Conservation (phyloP, 2,888 invertebrate species). For the Linnaemya tessellans region DNA sequence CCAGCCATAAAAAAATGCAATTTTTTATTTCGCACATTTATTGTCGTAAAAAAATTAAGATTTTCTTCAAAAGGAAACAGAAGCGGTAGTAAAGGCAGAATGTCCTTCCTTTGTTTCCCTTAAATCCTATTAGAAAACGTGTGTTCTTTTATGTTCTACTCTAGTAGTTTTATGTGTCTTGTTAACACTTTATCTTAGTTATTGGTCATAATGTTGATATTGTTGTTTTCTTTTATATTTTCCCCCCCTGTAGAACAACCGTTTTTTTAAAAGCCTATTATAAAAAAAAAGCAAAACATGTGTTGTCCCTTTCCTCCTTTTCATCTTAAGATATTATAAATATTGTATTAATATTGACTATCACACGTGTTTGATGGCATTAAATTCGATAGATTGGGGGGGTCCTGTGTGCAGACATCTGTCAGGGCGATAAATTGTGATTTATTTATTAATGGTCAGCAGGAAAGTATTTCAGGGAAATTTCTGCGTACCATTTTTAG, state of each 20-base stretch:
- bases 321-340: conserved; percentile 25
- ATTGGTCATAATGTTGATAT: conserved; percentile 61
- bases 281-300: conserved; percentile 43
- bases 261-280: conserved; percentile 33
- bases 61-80: conserved; percentile 42
- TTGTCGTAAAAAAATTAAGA: conserved; percentile 69
- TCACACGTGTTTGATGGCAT: conserved; percentile 71
- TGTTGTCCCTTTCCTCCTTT: conserved; percentile 22
- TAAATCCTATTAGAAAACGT: conserved; percentile 75
- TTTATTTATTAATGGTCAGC: conserved; percentile 64
- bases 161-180: conserved; percentile 56
- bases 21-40: conserved; percentile 72
- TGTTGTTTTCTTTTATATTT: conserved; percentile 25
- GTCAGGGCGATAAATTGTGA: conserved; percentile 65
- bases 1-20: conserved; percentile 33
- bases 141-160: conserved; percentile 68
- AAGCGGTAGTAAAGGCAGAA: conserved; percentile 12
- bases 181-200: conserved; percentile 70
- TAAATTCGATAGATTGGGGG: conserved; percentile 39
- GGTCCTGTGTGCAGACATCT: conserved; percentile 51
- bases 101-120: conserved; percentile 60
- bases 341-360: conserved; percentile 57
- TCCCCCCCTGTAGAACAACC: neutral
- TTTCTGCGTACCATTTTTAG: too few species aligned
- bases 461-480: conserved; percentile 14